Evolutionary conservation across 2,797 vertebrate genomes (phyloP).

Genomic region (Acridotheres tristis): DNA sequence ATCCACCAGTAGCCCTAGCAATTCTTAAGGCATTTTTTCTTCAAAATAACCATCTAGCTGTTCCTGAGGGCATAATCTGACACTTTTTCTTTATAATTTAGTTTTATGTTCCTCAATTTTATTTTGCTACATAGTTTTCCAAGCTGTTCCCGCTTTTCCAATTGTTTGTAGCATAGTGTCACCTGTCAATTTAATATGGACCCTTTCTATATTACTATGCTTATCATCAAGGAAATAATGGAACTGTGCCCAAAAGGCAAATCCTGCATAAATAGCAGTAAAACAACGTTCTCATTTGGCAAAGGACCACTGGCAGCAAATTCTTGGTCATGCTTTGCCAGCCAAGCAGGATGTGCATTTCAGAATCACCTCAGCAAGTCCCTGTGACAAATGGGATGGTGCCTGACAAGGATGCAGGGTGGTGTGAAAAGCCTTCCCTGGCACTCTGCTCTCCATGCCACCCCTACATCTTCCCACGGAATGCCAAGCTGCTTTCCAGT

Average conservation of each 20-base stretch:
- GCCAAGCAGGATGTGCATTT: not conserved
- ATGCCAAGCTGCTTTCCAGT: no score
- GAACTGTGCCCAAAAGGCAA: not conserved
- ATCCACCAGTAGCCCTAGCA: not conserved
- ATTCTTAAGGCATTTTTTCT: not conserved
- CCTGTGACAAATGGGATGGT: not conserved
- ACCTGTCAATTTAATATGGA: not conserved
- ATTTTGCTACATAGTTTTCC: not conserved
- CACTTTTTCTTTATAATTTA: not conserved
- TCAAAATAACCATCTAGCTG: not conserved
- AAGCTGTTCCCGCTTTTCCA: not conserved
- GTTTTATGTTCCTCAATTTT: not conserved
- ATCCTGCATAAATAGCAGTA: not conserved
- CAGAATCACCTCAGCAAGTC: not conserved
- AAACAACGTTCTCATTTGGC: not conserved
- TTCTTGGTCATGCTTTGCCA: not conserved
- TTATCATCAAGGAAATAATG: not conserved
- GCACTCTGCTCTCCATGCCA: no score
- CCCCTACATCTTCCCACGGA: no score
- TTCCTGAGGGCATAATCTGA: not conserved
- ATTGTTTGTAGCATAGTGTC: not conserved
- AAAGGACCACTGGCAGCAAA: not conserved
- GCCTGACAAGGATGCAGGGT: not conserved
- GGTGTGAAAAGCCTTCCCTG: not conserved
- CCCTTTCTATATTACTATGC: not conserved